Evolutionary conservation across 2,113 vertebrate genomes (phyloP).

Genomic region (Labeo rohita): DNA sequence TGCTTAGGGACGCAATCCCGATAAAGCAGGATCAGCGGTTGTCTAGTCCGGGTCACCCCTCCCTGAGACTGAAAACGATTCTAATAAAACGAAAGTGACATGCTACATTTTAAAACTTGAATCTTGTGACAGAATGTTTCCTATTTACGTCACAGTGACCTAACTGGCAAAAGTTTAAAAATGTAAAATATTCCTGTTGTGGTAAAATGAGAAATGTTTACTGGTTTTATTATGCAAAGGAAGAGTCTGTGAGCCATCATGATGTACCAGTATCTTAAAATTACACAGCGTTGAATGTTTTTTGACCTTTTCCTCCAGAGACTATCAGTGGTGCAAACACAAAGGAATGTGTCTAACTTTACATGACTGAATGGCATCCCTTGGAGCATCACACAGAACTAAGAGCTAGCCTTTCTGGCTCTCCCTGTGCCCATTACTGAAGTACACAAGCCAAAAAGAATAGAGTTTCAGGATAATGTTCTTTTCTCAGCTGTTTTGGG

Average conservation of each 20-base stretch:
- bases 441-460: conserved; percentile 43
- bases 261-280: conserved; percentile 34
- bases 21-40: conserved; percentile 15
- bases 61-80: background rate
- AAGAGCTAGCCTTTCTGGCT: conserved; percentile 40
- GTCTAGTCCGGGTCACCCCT: background rate
- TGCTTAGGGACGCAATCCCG: conserved; percentile 8
- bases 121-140: background rate
- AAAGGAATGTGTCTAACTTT: conserved; percentile 48
- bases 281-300: conserved; percentile 64
- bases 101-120: background rate
- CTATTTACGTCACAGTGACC: background rate
- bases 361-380: conserved; percentile 63
- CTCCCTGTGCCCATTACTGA: conserved; percentile 43
- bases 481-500: conserved; percentile 50
- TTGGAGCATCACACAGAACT: conserved; percentile 67
- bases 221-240: conserved; percentile 74
- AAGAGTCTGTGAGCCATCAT: conserved; percentile 56
- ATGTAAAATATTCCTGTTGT: background rate
- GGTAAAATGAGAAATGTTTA: background rate
- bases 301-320: conserved; percentile 43
- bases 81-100: background rate
- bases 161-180: background rate
- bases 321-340: conserved; percentile 48
- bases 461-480: conserved; percentile 53